phyloP scores from a whole-genome alignment of 2,888 invertebrate genomes.

The Cataglyphis livida region DNA sequence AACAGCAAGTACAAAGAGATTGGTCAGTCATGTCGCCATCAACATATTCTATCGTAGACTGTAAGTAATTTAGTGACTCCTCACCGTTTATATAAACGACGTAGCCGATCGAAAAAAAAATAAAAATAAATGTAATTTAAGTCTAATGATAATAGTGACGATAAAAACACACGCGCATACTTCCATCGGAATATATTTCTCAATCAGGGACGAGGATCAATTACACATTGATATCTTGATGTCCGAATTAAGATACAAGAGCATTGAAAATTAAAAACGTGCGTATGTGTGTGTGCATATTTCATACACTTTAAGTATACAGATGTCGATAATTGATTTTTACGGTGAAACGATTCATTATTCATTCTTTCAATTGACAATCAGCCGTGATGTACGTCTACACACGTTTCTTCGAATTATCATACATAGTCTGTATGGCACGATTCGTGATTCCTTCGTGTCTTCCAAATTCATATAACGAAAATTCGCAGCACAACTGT shows the following conservation, averaged over 20 bases:
- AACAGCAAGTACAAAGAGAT: not conserved
- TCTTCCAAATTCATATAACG: slow-evolving; percentile 72
- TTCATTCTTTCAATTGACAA: slow-evolving; percentile 66
- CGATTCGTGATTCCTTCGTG: slow-evolving; percentile 73
- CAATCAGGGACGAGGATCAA: slow-evolving; percentile 40
- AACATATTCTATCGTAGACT: slow-evolving; percentile 10
- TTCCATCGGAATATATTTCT: slow-evolving; percentile 61
- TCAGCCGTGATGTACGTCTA: slow-evolving; percentile 61
- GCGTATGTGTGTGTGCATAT: not conserved
- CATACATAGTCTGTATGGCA: slow-evolving; percentile 48
- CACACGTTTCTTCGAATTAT: slow-evolving; percentile 50
- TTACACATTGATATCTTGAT: slow-evolving; percentile 58
- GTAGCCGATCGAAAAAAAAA: slow-evolving; percentile 57
- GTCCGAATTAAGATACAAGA: not conserved
- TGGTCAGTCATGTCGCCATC: not conserved
- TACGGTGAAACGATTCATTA: slow-evolving; percentile 14
- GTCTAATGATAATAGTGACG: slow-evolving; percentile 64
- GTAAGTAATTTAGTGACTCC: slow-evolving; percentile 50
- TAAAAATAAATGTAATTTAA: slow-evolving; percentile 70
- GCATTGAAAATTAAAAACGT: slow-evolving; percentile 19
- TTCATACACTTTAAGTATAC: slow-evolving; percentile 6
- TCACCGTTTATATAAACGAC: slow-evolving; percentile 67
- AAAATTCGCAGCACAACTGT: slow-evolving; percentile 52
- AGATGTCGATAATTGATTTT: not conserved
- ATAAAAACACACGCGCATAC: slow-evolving; percentile 57